Conservation (phyloP, 2,797 vertebrate genomes). For the Peromyscus eremicus region DNA sequence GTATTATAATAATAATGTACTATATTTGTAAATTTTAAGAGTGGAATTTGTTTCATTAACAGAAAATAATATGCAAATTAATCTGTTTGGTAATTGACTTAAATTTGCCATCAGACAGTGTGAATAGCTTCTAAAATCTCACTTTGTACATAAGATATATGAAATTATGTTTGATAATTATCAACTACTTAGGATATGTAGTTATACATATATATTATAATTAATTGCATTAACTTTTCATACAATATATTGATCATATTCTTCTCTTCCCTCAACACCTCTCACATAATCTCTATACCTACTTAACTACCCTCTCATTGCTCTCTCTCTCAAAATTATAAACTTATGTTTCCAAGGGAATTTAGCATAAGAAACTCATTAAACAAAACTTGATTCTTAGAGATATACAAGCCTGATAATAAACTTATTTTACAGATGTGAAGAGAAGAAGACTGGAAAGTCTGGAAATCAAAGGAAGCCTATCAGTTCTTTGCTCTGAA, state of each 20-base stretch:
- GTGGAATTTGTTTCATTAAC: background rate
- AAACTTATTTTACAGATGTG: background rate
- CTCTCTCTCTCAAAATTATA: background rate
- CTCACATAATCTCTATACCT: background rate
- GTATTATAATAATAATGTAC: background rate
- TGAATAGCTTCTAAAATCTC: background rate
- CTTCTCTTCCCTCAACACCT: background rate
- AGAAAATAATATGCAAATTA: background rate
- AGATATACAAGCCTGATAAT: background rate
- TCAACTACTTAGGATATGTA: background rate
- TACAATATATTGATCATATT: background rate
- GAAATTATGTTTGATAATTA: background rate
- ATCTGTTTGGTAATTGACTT: background rate
- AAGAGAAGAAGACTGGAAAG: background rate
- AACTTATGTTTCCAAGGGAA: background rate
- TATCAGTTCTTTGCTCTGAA: background rate
- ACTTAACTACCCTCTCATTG: background rate
- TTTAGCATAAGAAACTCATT: constrained; percentile 11
- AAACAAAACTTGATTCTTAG: background rate
- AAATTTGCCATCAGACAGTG: background rate
- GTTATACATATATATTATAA: background rate
- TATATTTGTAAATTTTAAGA: background rate
- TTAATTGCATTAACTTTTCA: background rate
- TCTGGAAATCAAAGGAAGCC: background rate
- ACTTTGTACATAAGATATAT: background rate